phyloP scores from a whole-genome alignment of 2,888 invertebrate genomes.

The Neoaliturus tenellus region DNA sequence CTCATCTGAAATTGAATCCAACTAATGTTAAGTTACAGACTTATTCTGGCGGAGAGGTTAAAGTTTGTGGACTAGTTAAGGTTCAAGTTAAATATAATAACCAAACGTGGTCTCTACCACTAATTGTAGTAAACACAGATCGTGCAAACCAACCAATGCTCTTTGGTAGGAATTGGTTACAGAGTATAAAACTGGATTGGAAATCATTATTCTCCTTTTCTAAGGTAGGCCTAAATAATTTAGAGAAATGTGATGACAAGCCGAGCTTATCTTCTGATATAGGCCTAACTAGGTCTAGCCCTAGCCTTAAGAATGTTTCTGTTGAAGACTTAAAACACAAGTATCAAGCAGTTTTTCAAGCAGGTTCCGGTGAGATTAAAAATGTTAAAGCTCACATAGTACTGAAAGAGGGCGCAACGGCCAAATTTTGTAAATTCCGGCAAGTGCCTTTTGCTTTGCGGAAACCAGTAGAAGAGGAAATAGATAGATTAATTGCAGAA shows the following conservation, averaged over 20 bases:
- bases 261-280: too few species aligned
- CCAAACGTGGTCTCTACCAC: neutral
- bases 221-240: neutral
- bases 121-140: neutral
- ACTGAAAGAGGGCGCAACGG: too few species aligned
- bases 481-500: too few species aligned
- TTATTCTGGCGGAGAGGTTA: neutral
- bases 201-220: neutral
- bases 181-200: neutral
- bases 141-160: neutral
- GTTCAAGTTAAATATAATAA: neutral
- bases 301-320: conserved; percentile 6
- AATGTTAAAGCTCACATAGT: too few species aligned
- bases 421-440: too few species aligned
- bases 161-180: neutral
- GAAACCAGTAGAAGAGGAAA: neutral
- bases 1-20: neutral
- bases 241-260: neutral
- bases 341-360: too few species aligned
- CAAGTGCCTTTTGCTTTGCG: conserved; percentile 24
- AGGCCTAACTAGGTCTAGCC: neutral
- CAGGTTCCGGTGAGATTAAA: too few species aligned
- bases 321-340: conserved; percentile 1
- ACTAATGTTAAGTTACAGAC: neutral
- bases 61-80: neutral